phyloP scores from a whole-genome alignment of 2,113 vertebrate genomes.

The Orcinus orca region DNA sequence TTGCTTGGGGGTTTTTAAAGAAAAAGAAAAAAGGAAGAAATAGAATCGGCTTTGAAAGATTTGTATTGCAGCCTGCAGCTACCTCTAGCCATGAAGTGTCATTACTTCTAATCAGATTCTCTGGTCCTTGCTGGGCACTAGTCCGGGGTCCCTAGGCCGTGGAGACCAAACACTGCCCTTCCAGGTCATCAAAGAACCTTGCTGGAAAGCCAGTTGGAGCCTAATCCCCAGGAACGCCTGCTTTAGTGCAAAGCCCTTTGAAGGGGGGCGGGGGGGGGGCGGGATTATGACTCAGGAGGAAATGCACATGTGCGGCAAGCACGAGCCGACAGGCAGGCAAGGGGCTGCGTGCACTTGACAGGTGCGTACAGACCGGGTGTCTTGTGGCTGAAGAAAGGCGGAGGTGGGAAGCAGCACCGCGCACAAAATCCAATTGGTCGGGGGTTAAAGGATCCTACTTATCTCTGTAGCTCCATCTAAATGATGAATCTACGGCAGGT shows the following conservation, averaged over 20 bases:
- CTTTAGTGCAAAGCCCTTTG: constrained; percentile 42
- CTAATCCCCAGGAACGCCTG: neutral
- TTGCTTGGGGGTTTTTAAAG: neutral
- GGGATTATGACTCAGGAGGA: neutral
- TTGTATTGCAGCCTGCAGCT: constrained; percentile 15
- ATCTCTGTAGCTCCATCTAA: constrained; percentile 10
- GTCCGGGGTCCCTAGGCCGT: neutral
- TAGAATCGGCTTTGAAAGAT: constrained; percentile 25
- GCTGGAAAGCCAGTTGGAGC: neutral
- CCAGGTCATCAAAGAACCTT: constrained; percentile 42
- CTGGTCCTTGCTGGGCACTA: constrained; percentile 37
- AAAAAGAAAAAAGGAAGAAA: neutral
- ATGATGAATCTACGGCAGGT: constrained; percentile 10
- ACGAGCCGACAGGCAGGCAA: neutral
- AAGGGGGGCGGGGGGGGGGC: neutral
- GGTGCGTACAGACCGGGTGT: neutral
- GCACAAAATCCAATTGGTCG: neutral
- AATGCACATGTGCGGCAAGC: neutral
- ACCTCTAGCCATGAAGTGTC: neutral
- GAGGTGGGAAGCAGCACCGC: neutral
- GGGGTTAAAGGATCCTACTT: neutral
- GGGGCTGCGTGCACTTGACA: neutral
- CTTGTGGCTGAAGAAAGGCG: neutral
- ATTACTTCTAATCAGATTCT: constrained; percentile 52
- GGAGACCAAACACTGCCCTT: neutral